Conservation (phyloP, 2,888 invertebrate genomes). For the Euclidia mi region DNA sequence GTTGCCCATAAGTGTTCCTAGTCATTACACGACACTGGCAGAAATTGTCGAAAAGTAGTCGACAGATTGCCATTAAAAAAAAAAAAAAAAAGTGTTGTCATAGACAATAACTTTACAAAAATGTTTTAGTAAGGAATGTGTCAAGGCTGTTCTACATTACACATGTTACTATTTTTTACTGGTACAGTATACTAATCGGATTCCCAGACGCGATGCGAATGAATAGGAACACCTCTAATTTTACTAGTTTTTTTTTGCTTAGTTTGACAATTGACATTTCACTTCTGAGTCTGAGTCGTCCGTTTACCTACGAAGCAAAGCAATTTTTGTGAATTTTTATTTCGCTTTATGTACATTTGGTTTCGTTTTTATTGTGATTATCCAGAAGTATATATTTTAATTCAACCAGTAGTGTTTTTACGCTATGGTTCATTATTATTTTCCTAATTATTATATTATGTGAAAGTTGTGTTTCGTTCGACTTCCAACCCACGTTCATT, state of each 20-base stretch:
- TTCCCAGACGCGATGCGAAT: too few relatives aligned
- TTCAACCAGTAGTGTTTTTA: constrained; percentile 11
- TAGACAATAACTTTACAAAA: constrained; percentile 3
- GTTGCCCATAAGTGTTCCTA: too few relatives aligned
- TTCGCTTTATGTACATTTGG: not conserved
- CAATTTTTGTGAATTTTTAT: constrained; percentile 16
- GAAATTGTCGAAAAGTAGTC: too few relatives aligned
- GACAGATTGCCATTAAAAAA: too few relatives aligned
- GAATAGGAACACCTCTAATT: too few relatives aligned
- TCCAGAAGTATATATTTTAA: constrained; percentile 5
- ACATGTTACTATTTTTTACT: too few relatives aligned
- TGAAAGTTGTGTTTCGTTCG: constrained; percentile 48
- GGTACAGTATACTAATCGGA: too few relatives aligned
- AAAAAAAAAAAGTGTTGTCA: not conserved
- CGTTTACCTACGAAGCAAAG: not conserved
- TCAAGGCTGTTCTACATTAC: not conserved
- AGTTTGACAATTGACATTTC: not conserved
- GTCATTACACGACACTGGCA: too few relatives aligned
- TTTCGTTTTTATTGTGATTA: constrained; percentile 4
- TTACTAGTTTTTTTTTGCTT: too few relatives aligned
- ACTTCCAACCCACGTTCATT: constrained; percentile 33
- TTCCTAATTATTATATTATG: constrained; percentile 32
- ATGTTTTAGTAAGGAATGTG: not conserved
- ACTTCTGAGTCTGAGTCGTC: not conserved
- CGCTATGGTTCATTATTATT: not conserved